phyloP scores from a whole-genome alignment of 2,797 vertebrate species.

The Pantherophis alleghaniensis region DNA sequence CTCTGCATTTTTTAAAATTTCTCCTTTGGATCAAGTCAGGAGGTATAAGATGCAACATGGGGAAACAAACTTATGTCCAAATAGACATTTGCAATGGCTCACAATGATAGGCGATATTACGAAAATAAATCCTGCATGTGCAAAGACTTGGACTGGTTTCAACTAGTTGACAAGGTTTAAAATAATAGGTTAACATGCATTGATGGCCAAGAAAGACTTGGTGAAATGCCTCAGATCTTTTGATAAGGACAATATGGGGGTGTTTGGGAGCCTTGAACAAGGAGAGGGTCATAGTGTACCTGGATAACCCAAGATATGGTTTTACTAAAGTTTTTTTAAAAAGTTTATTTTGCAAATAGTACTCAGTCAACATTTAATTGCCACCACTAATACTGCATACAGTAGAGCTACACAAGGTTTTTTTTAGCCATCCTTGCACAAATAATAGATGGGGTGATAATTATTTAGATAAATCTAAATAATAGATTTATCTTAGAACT shows the following conservation, averaged over 20 bases:
- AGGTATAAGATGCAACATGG: background rate
- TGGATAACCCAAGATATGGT: background rate
- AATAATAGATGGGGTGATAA: background rate
- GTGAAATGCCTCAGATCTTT: background rate
- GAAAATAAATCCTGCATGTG: background rate
- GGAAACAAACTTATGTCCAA: background rate
- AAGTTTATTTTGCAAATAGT: background rate
- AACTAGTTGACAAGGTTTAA: background rate
- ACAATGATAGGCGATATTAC: background rate
- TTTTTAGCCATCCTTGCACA: background rate
- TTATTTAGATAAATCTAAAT: no score
- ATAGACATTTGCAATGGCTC: background rate
- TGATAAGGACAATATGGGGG: background rate
- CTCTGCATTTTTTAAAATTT: background rate
- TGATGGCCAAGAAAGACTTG: background rate
- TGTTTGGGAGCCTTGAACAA: background rate
- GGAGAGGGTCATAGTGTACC: background rate
- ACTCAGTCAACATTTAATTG: background rate
- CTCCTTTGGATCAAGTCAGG: background rate
- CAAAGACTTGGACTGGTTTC: background rate
- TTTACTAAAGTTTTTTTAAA: background rate
- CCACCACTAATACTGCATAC: background rate
- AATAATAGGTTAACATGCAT: background rate
- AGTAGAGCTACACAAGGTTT: background rate
- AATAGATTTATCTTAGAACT: background rate